These are phyloP conservation scores for Peromyscus nudipes DNA, from an alignment of 2,797 vertebrate genomes.

Conservation along the genomic window DNA sequence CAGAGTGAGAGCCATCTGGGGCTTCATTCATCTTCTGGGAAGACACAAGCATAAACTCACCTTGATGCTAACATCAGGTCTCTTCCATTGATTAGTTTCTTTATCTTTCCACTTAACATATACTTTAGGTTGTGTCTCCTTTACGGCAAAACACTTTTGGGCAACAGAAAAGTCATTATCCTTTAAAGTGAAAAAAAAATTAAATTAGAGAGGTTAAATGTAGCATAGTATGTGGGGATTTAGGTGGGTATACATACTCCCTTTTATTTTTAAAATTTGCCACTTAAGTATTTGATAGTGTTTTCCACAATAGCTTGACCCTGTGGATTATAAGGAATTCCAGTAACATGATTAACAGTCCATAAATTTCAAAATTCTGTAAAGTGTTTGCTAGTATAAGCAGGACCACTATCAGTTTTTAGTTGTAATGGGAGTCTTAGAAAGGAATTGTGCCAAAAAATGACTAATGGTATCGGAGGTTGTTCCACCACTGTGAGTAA, in stretches of 20 bases:
- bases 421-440: not conserved
- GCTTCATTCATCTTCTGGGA: not conserved
- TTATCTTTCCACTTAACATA: not conserved
- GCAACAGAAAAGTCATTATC: not conserved
- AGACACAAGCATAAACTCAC: not conserved
- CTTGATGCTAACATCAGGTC: not conserved
- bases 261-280: not conserved
- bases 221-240: not conserved
- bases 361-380: not conserved
- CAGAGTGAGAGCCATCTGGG: not conserved
- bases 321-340: not conserved
- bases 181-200: not conserved
- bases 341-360: not conserved
- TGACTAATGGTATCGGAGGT: not conserved
- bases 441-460: not conserved
- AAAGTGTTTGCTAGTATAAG: not conserved
- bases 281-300: not conserved
- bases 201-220: not conserved
- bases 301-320: not conserved
- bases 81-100: not conserved
- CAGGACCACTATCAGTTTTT: not conserved
- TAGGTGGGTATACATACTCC: too few relatives aligned
- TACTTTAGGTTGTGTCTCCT: not conserved
- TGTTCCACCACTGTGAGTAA: not conserved
- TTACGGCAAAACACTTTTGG: not conserved